Evolutionary conservation across 2,113 vertebrate genomes (phyloP).

Genomic region (Gorsachius goisagi): DNA sequence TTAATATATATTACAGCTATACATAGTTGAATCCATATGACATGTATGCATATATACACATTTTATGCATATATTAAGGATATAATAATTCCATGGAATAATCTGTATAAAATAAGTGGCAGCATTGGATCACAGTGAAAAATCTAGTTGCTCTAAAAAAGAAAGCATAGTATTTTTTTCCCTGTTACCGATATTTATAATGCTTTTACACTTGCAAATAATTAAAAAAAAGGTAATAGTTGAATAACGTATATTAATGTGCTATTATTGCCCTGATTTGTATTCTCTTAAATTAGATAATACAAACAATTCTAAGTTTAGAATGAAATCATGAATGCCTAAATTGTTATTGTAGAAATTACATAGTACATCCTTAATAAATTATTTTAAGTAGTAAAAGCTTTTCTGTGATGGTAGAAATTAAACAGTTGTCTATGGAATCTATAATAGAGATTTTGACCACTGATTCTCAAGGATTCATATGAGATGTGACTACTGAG

Average conservation of each 20-base stretch:
- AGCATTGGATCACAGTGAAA: background rate
- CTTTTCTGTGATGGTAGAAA: background rate
- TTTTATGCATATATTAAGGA: background rate
- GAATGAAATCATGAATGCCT: background rate
- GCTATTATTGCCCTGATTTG: background rate
- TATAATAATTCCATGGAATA: background rate
- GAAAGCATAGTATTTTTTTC: background rate
- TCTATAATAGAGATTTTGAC: background rate
- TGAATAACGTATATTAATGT: background rate
- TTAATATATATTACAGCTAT: background rate
- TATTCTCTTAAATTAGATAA: background rate
- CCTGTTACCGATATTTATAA: background rate
- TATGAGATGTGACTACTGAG: background rate
- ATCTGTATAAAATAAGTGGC: background rate
- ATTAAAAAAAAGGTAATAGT: background rate
- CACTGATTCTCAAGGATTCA: background rate
- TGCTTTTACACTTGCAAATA: background rate
- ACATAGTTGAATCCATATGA: background rate
- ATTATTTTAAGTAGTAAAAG: background rate
- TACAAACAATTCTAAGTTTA: background rate
- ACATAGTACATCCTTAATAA: background rate
- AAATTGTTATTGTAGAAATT: background rate
- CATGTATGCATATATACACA: background rate
- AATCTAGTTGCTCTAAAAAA: background rate
- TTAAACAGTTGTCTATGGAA: background rate